A percentile compares a stretch with the other conserved stretches of the same genome.
phyloP scores from a whole-genome alignment of 2,797 vertebrate genomes.

The Parotocinclus haroldoi region DNA sequence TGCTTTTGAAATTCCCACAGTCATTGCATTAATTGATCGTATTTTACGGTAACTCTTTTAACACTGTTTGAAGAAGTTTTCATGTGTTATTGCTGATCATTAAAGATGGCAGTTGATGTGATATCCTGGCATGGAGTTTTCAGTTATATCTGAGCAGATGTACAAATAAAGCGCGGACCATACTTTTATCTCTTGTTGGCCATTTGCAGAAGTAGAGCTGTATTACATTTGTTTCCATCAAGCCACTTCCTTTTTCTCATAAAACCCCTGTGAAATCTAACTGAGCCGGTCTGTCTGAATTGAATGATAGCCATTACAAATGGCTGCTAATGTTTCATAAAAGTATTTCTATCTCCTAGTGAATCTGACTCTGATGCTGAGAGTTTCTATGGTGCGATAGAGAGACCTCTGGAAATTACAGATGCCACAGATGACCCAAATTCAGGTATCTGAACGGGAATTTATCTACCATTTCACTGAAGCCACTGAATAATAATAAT shows the following conservation, averaged over 20 bases:
- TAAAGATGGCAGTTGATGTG: too few species aligned
- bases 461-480: too few species aligned
- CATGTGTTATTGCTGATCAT: too few species aligned
- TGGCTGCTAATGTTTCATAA: background rate
- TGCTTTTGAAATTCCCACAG: too few species aligned
- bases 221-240: background rate
- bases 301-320: background rate
- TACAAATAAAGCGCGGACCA: too few species aligned
- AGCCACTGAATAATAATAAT: background rate
- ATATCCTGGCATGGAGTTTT: too few species aligned
- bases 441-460: constrained; percentile 56
- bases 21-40: too few species aligned
- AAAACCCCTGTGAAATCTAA: constrained; percentile 2
- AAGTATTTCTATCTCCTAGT: constrained; percentile 57
- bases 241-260: constrained; percentile 48
- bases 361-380: constrained; percentile 85
- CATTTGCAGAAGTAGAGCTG: constrained; percentile 1
- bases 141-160: too few species aligned
- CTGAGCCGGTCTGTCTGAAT: background rate
- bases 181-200: background rate
- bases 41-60: too few species aligned
- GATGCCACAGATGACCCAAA: constrained; percentile 72
- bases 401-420: constrained; percentile 82
- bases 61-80: too few species aligned
- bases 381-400: constrained; percentile 88